Conservation (phyloP, 2,797 vertebrate genomes). For the Urocyon cinereoargenteus region DNA sequence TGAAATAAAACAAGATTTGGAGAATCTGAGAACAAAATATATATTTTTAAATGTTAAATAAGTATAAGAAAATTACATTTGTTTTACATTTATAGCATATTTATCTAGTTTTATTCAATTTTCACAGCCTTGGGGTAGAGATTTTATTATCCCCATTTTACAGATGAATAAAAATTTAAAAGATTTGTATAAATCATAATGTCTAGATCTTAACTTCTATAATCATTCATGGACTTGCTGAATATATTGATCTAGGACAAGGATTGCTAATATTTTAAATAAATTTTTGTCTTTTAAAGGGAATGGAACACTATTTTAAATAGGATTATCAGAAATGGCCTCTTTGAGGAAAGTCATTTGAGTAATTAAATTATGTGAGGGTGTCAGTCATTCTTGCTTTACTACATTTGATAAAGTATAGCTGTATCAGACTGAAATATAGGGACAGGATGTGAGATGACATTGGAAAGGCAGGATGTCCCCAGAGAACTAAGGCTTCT, state of each 20-base stretch:
- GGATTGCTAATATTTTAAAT: neutral
- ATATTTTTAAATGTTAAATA: neutral
- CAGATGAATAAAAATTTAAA: neutral
- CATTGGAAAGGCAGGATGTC: neutral
- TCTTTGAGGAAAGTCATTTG: neutral
- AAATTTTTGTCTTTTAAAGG: neutral
- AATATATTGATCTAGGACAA: neutral
- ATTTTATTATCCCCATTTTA: neutral
- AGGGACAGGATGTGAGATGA: neutral
- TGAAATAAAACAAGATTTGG: neutral
- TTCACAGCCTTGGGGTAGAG: neutral
- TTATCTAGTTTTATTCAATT: neutral
- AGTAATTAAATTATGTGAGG: neutral
- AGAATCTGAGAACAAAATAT: neutral
- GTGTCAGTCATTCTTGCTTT: neutral
- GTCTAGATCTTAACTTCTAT: slow-evolving; percentile 7
- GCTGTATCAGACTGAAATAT: neutral
- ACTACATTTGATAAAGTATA: neutral
- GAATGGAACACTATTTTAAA: neutral
- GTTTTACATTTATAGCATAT: neutral
- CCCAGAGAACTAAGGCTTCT: neutral
- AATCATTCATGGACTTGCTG: neutral
- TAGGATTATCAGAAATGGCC: neutral
- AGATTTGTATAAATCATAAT: neutral
- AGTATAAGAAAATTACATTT: neutral